Base-by-base conservation (phyloP, 2,797 vertebrate genomes). In the Bradypus variegatus region DNA sequence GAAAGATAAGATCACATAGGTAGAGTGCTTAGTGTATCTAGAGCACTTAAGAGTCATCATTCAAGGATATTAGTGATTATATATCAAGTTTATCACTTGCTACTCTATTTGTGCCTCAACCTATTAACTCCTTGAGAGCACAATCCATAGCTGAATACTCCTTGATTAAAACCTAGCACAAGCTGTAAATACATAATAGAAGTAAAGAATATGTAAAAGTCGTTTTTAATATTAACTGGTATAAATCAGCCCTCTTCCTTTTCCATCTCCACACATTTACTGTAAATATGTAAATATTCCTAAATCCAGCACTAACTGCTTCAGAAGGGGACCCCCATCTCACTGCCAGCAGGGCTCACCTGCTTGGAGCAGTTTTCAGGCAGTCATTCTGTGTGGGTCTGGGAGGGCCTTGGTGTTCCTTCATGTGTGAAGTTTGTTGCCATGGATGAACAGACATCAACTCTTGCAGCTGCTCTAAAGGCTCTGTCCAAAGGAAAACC, bases 391-490 rank as follows among this genome's bases (percentile, higher is more conserved):
- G 23, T 82, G n/a, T 0, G 3, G 58, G 23, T 55, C 13, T 1
- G 45, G 48, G 69, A 72, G 10, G 27, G 38, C 13, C 69, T 23
- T 36, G 3, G 45, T 25, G 23, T 53, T 27, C 41, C 29, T n/a
- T 33, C 6, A 1, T 5, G 53, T 38, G 60, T 36, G 29, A 70
- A 4, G 41, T 11, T 29, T 88, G 23, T 75, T 2, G 9, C 50
- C 27, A 53, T n/a, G 62, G 88, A 91, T 90, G 82, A 69, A 50
- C 16, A 14, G 65, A 77, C 8, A 70, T 65, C 79, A 84, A 21
- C 45, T 70, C 72, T 90, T 55, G 77, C 94, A 95, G 90, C 92
- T 96, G 95, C 84, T 89, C 55, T 62, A 7, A 23, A 64, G 73
- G 50, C 72, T 36, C 62, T 48, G 31, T 60, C 90, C 69, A 48